phyloP scores from a whole-genome alignment of 2,113 vertebrate genomes.

The Nycticebus coucang region DNA sequence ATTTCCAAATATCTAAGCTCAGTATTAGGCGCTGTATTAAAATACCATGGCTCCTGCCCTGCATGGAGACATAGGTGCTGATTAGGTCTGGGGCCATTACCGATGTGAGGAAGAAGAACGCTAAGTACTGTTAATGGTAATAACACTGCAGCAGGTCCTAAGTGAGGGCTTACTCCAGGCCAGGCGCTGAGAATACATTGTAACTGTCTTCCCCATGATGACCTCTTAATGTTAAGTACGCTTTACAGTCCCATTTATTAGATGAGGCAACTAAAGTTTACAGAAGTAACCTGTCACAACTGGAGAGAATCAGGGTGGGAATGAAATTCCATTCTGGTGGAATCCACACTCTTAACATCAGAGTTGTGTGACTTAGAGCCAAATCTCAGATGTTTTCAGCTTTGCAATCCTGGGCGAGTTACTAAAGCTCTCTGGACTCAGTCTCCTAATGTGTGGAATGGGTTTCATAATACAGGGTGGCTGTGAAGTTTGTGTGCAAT shows the following conservation, averaged over 20 bases:
- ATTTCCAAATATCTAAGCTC: neutral
- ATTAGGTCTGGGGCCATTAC: neutral
- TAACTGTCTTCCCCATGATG: neutral
- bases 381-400: neutral
- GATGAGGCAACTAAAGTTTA: neutral
- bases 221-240: neutral
- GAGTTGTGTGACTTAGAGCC: neutral
- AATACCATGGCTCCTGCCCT: neutral
- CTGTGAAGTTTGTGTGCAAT: too few species aligned
- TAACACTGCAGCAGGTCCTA: neutral
- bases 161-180: neutral
- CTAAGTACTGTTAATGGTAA: neutral
- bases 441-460: neutral
- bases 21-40: rapidly evolving
- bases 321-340: neutral
- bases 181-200: neutral
- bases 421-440: neutral
- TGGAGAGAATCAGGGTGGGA: too few species aligned
- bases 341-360: neutral
- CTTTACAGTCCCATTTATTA: neutral
- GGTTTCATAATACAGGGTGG: neutral
- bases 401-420: neutral
- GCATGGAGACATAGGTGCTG: rapidly evolving
- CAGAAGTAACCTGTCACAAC: neutral
- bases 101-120: neutral